A percentile compares a stretch with the other conserved stretches of the same genome.
Evolutionary conservation across 1,140 invertebrate species (phyloP).

Genomic region (Limonius californicus): DNA sequence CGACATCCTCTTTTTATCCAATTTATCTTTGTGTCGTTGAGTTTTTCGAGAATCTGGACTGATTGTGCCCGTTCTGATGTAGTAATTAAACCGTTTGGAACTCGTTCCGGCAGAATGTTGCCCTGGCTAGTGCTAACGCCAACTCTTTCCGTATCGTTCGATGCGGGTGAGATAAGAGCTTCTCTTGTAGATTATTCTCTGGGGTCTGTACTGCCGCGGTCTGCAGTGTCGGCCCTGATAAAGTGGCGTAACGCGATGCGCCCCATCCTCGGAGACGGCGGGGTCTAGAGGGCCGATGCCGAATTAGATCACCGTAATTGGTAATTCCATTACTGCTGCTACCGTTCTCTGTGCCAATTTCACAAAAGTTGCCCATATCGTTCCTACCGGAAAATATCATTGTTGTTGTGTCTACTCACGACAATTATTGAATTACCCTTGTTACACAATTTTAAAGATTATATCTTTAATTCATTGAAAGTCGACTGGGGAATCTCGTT

Average conservation of each 20-base stretch:
- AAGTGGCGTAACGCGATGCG: background rate
- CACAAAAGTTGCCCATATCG: background rate
- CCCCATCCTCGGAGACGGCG: background rate
- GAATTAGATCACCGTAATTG: conserved; percentile 13
- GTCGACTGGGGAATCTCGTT: too few species aligned
- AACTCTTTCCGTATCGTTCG: conserved; percentile 10
- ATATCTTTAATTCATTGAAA: too few species aligned
- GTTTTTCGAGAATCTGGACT: conserved; percentile 22
- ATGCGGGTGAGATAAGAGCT: conserved; percentile 7
- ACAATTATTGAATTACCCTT: too few species aligned
- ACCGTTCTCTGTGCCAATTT: background rate
- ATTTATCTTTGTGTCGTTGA: conserved; percentile 18
- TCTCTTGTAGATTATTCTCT: conserved; percentile 1
- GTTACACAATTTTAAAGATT: too few species aligned
- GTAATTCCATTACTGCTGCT: conserved; percentile 10
- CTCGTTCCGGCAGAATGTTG: background rate
- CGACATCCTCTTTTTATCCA: conserved; percentile 10
- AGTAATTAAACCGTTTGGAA: conserved; percentile 24
- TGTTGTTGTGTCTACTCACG: too few species aligned
- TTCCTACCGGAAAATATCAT: too few species aligned
- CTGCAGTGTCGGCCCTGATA: conserved; percentile 6
- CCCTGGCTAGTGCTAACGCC: background rate
- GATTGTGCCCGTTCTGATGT: conserved; percentile 18
- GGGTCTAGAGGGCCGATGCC: background rate
- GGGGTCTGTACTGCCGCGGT: conserved; percentile 1